Conservation (phyloP, 2,113 vertebrate genomes). For the Sakesphorus luctuosus region DNA sequence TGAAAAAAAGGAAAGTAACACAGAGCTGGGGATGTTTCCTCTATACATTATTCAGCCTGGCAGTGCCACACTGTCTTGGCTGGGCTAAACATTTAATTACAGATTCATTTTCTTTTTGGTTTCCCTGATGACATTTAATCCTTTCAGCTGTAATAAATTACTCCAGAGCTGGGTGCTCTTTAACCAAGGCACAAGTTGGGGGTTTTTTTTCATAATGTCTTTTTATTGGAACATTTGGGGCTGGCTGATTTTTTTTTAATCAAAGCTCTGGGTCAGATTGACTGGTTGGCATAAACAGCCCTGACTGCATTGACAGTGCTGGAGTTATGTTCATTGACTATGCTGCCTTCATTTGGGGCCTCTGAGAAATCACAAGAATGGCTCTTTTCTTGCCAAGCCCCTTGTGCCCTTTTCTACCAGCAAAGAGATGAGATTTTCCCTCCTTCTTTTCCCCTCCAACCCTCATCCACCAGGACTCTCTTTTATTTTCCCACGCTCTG, state of each 20-base stretch:
- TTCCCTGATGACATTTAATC: slow-evolving; percentile 63
- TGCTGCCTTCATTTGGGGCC: slow-evolving; percentile 36
- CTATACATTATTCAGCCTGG: slow-evolving; percentile 55
- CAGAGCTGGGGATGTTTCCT: not conserved
- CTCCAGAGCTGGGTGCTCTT: slow-evolving; percentile 22
- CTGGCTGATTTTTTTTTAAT: slow-evolving; percentile 42
- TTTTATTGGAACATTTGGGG: slow-evolving; percentile 46
- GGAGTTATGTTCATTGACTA: slow-evolving; percentile 44
- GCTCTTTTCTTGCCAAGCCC: slow-evolving; percentile 24
- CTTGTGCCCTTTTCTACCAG: not conserved
- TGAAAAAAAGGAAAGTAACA: not conserved
- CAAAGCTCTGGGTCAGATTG: slow-evolving; percentile 38
- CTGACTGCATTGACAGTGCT: slow-evolving; percentile 9
- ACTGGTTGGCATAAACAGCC: slow-evolving; percentile 38
- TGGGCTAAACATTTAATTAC: slow-evolving; percentile 63
- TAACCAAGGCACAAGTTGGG: slow-evolving; percentile 16
- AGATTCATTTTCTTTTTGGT: slow-evolving; percentile 54
- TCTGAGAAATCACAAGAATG: slow-evolving; percentile 31
- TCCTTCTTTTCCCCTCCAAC: not conserved
- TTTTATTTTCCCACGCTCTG: slow-evolving; percentile 48
- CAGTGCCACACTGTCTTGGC: slow-evolving; percentile 37
- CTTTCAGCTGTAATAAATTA: slow-evolving; percentile 57
- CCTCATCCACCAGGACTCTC: not conserved
- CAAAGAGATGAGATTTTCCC: slow-evolving; percentile 8
- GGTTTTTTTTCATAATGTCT: not conserved